phyloP scores from a whole-genome alignment of 2,113 vertebrate genomes.

The Burhinus bistriatus region DNA sequence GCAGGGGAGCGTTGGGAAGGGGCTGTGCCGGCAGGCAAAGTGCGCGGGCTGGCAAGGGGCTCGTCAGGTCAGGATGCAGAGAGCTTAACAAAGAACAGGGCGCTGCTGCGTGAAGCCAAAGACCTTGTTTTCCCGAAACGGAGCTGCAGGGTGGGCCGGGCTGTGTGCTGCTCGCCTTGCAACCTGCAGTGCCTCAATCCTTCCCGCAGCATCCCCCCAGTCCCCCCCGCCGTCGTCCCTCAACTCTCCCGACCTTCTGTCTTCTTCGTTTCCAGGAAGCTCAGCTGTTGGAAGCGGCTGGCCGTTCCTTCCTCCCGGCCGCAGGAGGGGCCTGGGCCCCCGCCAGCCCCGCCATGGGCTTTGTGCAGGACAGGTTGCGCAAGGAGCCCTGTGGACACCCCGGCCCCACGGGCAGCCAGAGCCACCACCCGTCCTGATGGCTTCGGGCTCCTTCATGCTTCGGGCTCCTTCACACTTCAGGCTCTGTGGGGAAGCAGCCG shows the following conservation, averaged over 20 bases:
- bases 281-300: conserved; percentile 41
- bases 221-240: background rate
- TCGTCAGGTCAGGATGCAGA: background rate
- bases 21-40: rapidly evolving
- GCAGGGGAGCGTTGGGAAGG: background rate
- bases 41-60: background rate
- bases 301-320: conserved; percentile 37
- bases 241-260: conserved; percentile 54
- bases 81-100: background rate
- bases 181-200: background rate
- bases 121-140: background rate
- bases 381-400: background rate
- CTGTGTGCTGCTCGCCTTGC: background rate
- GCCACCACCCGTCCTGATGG: background rate
- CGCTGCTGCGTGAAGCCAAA: background rate
- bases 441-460: background rate
- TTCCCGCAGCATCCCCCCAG: background rate
- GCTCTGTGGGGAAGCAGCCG: rapidly evolving
- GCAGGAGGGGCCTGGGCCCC: background rate
- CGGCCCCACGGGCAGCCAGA: background rate
- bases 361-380: background rate
- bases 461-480: background rate
- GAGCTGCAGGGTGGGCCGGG: background rate
- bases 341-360: background rate
- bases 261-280: conserved; percentile 57